Conservation (phyloP, 2,113 vertebrate species). For the Morone saxatilis region DNA sequence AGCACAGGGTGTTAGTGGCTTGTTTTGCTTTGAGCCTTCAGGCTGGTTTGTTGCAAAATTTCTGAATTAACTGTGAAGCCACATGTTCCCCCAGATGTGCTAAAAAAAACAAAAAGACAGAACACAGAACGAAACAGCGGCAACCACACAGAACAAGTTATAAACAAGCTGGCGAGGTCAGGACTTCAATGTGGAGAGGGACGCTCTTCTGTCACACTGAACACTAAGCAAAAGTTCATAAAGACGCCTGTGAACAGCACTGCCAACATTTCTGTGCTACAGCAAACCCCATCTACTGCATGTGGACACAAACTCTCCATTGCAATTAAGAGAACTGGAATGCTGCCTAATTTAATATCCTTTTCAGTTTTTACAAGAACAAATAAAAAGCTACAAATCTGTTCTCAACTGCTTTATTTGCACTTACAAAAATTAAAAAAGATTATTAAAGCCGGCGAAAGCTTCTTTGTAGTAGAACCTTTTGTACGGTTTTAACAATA, state of each 20-base stretch:
- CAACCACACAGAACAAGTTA: constrained; percentile 7
- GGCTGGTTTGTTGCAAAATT: constrained; percentile 1
- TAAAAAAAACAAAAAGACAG: constrained; percentile 13
- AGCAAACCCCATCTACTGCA: not conserved
- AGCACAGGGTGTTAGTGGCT: not conserved
- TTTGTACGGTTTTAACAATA: constrained; percentile 36
- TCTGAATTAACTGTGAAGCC: constrained; percentile 29
- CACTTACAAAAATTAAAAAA: constrained; percentile 68
- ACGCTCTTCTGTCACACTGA: constrained; percentile 13
- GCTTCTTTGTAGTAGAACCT: constrained; percentile 6
- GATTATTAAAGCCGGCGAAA: constrained; percentile 32
- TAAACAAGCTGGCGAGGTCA: constrained; percentile 24
- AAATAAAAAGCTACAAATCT: constrained; percentile 62
- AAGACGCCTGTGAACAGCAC: not conserved
- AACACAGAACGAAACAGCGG: constrained; percentile 5
- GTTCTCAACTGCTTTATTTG: constrained; percentile 67
- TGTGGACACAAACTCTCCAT: constrained; percentile 6
- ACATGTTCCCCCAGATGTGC: constrained; percentile 64
- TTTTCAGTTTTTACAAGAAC: constrained; percentile 44
- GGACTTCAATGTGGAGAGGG: not conserved
- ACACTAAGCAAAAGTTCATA: constrained; percentile 12
- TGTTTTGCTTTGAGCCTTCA: constrained; percentile 24
- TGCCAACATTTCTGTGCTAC: constrained; percentile 25
- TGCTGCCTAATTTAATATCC: constrained; percentile 30
- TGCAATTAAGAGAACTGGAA: constrained; percentile 48